phyloP scores from a whole-genome alignment of 2,797 vertebrate species.

The Pseudochirops cupreus region DNA sequence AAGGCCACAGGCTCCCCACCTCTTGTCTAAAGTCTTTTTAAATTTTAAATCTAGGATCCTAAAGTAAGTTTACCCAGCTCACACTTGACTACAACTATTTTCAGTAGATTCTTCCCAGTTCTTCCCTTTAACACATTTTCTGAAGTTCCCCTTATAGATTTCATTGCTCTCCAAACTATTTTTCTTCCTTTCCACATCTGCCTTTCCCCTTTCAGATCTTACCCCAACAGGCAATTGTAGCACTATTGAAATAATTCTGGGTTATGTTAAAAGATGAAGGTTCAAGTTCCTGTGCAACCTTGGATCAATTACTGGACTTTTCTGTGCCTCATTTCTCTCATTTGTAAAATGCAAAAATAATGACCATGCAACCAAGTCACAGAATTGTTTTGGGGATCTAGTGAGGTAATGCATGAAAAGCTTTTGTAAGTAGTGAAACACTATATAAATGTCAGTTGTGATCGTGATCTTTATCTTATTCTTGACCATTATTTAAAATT shows the following conservation, averaged over 20 bases:
- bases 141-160: conserved; percentile 26
- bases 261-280: no score
- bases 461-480: not conserved
- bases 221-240: no score
- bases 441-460: not conserved
- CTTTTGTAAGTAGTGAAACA: not conserved
- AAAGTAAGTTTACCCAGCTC: no score
- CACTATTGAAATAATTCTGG: no score
- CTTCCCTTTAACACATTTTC: conserved; percentile 32
- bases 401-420: not conserved
- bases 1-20: no score
- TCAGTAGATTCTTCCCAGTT: conserved; percentile 45
- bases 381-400: not conserved
- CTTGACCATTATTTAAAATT: not conserved
- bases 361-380: not conserved
- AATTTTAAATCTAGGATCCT: no score
- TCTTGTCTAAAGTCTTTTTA: no score
- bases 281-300: no score
- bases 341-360: not conserved
- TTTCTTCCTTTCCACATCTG: no score
- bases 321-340: not conserved
- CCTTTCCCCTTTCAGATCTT: no score
- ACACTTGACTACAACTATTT: not conserved
- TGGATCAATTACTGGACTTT: not conserved
- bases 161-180: conserved; percentile 10